Evolutionary conservation across 2,113 vertebrate genomes (phyloP).

Genomic region (Suncus etruscus): DNA sequence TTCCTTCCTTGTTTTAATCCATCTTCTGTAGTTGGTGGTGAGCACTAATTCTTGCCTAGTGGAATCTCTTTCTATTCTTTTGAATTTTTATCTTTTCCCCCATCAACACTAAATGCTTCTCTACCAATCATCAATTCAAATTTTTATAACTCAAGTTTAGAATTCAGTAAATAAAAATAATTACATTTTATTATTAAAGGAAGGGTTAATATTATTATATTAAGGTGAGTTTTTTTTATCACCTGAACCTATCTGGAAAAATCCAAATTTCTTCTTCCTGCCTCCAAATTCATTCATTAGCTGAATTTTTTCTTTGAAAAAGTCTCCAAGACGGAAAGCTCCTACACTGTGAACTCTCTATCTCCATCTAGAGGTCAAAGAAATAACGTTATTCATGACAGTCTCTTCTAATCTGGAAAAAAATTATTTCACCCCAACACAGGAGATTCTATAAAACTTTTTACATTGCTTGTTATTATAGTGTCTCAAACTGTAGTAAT

Average conservation of each 20-base stretch:
- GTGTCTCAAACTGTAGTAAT: neutral
- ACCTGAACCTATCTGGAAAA: conserved; percentile 11
- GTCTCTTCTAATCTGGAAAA: neutral
- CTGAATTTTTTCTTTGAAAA: too few species aligned
- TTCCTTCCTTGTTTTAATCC: too few species aligned
- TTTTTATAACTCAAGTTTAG: neutral
- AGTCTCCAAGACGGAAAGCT: neutral
- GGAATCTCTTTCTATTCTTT: neutral
- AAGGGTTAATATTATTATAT: neutral
- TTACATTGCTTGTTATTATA: neutral
- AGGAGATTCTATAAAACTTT: neutral
- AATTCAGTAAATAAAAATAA: neutral
- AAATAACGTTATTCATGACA: neutral
- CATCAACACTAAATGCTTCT: conserved; percentile 6
- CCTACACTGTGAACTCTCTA: neutral
- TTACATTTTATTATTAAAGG: conserved; percentile 19
- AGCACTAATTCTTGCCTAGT: neutral
- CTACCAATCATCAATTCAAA: neutral
- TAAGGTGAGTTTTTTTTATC: neutral
- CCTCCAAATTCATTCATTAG: too few species aligned
- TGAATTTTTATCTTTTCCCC: conserved; percentile 44
- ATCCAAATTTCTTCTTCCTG: neutral
- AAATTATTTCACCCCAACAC: neutral
- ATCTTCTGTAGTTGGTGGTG: too few species aligned
- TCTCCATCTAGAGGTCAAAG: conserved; percentile 64